Conservation (phyloP, 2,888 invertebrate species). For the Aromia moschata region DNA sequence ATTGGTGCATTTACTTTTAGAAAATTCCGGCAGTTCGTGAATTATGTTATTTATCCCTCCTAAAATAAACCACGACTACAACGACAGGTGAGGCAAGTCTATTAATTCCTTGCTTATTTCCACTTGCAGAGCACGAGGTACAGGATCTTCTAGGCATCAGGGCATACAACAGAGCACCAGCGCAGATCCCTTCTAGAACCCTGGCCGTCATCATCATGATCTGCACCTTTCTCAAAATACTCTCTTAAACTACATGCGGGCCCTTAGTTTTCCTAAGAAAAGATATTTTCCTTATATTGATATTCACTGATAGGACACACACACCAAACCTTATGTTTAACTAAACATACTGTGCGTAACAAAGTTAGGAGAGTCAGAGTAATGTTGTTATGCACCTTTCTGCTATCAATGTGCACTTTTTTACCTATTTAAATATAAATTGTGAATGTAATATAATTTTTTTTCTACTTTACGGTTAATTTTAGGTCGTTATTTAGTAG, state of each 20-base stretch:
- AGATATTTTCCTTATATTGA: conserved; percentile 40
- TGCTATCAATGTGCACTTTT: conserved; percentile 48
- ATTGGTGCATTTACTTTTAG: no score
- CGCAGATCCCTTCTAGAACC: conserved; percentile 23
- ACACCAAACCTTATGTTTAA: conserved; percentile 53
- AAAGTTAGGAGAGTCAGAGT: conserved; percentile 12
- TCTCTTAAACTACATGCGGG: conserved; percentile 42
- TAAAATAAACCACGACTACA: no score
- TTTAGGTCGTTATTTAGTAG: conserved; percentile 10
- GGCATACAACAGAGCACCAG: conserved; percentile 43
- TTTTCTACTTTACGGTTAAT: conserved; percentile 23
- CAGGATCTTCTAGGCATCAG: conserved; percentile 53
- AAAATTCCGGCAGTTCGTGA: no score
- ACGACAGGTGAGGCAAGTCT: no score
- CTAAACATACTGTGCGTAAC: conserved; percentile 21
- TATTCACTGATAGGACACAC: conserved; percentile 58
- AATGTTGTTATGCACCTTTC: conserved; percentile 41
- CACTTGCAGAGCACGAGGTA: conserved; percentile 57
- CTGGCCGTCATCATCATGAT: conserved; percentile 26
- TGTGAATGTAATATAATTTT: conserved; percentile 29
- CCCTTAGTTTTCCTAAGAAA: conserved; percentile 41
- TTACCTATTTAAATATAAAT: conserved; percentile 26
- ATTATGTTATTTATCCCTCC: no score
- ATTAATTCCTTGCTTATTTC: no score
- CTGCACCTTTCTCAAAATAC: conserved; percentile 37